Evolutionary conservation across 2,888 invertebrate species (phyloP).

Genomic region (Agrotis ipsilon): DNA sequence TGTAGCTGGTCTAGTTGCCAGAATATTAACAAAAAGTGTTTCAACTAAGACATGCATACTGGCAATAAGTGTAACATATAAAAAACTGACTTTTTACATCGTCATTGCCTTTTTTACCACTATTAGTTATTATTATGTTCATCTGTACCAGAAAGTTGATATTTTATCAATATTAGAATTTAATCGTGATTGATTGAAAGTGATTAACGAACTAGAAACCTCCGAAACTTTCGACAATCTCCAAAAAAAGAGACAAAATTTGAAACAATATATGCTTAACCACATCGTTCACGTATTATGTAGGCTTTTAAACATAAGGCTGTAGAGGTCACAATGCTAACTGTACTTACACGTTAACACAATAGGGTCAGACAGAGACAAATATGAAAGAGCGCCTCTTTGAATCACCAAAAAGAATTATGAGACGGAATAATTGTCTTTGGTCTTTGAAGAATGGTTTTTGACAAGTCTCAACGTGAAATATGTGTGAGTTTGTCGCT

Average conservation of each 20-base stretch:
- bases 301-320: constrained; percentile 53
- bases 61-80: not conserved
- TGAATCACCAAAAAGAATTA: constrained; percentile 55
- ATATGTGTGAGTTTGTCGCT: constrained; percentile 36
- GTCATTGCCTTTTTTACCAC: not conserved
- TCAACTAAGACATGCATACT: not conserved
- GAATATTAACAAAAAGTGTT: not conserved
- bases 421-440: constrained; percentile 41
- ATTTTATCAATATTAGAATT: not conserved
- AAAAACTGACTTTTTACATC: not conserved
- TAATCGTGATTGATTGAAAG: not conserved
- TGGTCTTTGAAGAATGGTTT: constrained; percentile 55
- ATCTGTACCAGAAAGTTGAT: not conserved
- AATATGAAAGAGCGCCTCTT: constrained; percentile 60
- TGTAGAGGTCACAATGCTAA: constrained; percentile 60
- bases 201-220: not conserved
- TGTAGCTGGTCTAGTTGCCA: not conserved
- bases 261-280: constrained; percentile 30
- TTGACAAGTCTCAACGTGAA: constrained; percentile 58
- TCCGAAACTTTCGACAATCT: not conserved
- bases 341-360: constrained; percentile 58
- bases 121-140: not conserved
- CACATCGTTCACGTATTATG: constrained; percentile 36
- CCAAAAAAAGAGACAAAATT: not conserved
- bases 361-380: constrained; percentile 67